A percentile compares a stretch with the other conserved stretches of the same genome.
Evolutionary conservation across 2,113 vertebrate genomes (phyloP).

Genomic region (Tringa solitaria): DNA sequence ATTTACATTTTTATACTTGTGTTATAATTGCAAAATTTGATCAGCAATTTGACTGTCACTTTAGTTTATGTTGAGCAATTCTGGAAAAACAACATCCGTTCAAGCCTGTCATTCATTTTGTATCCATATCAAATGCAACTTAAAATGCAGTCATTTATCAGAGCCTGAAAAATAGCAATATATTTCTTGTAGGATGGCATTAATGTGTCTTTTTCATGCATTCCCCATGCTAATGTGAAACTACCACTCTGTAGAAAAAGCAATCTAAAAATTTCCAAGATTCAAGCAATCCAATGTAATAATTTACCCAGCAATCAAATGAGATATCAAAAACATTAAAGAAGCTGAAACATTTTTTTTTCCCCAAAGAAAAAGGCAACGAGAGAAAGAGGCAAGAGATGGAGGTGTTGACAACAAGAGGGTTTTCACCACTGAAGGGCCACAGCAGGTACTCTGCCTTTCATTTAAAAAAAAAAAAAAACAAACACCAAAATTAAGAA

Average conservation of each 20-base stretch:
- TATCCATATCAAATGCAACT: conserved; percentile 20
- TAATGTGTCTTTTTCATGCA: conserved; percentile 16
- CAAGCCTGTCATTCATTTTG: conserved; percentile 44
- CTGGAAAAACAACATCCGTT: conserved; percentile 24
- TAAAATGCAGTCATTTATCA: conserved; percentile 33
- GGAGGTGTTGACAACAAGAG: background rate
- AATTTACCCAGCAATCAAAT: background rate
- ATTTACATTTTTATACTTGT: conserved; percentile 47
- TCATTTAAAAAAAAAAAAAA: background rate
- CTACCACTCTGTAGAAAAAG: background rate
- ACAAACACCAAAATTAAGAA: too few relatives aligned
- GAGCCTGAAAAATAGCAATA: conserved; percentile 36
- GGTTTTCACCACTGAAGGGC: background rate
- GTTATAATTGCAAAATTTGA: conserved; percentile 44
- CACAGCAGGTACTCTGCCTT: background rate
- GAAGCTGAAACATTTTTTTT: background rate
- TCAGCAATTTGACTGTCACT: conserved; percentile 54
- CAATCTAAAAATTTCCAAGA: conserved; percentile 16
- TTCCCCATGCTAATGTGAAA: conserved; percentile 22
- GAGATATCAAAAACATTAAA: background rate
- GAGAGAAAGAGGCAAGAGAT: background rate
- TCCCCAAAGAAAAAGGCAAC: background rate
- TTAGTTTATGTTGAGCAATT: conserved; percentile 40
- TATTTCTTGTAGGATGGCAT: conserved; percentile 9
- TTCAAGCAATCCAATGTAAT: background rate